Percentiles rank a stretch among this genome's conserved stretches.
These are phyloP conservation scores for Limenitis camilla DNA, from an alignment of 2,888 invertebrate genomes.

Conservation along the genomic window DNA sequence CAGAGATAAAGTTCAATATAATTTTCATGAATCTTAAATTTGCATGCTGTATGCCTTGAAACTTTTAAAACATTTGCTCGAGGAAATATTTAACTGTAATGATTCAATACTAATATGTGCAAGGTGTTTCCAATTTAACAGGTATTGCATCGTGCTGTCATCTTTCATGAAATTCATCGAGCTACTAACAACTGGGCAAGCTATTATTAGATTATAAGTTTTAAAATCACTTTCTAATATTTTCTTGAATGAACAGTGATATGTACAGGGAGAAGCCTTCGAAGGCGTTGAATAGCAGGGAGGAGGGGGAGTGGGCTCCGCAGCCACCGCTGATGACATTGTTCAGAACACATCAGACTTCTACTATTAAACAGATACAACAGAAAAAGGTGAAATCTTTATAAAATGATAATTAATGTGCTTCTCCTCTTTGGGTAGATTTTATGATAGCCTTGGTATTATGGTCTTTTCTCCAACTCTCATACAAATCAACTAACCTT, in stretches of 20 bases:
- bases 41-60: too few species aligned
- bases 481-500: too few species aligned
- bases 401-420: neutral
- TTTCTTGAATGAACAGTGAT: conserved; percentile 47
- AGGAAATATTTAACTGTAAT: too few species aligned
- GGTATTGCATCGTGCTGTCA: conserved; percentile 5
- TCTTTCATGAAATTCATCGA: conserved; percentile 6
- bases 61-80: too few species aligned
- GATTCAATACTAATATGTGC: neutral
- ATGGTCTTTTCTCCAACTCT: too few species aligned
- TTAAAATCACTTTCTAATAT: conserved; percentile 12
- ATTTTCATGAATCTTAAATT: too few species aligned
- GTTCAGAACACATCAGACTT: conserved; percentile 81
- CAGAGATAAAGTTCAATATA: too few species aligned
- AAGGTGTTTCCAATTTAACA: neutral
- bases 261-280: conserved; percentile 65
- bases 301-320: conserved; percentile 75
- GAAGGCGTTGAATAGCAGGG: conserved; percentile 46
- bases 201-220: conserved; percentile 1
- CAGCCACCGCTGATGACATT: conserved; percentile 86
- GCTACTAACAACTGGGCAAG: conserved; percentile 11
- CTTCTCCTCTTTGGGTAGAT: too few species aligned
- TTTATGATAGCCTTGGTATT: too few species aligned
- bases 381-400: conserved; percentile 75
- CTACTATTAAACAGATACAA: conserved; percentile 80